These are phyloP conservation scores for Diplodus puntazzo DNA, from an alignment of 2,797 vertebrate genomes.

Conservation along the genomic window DNA sequence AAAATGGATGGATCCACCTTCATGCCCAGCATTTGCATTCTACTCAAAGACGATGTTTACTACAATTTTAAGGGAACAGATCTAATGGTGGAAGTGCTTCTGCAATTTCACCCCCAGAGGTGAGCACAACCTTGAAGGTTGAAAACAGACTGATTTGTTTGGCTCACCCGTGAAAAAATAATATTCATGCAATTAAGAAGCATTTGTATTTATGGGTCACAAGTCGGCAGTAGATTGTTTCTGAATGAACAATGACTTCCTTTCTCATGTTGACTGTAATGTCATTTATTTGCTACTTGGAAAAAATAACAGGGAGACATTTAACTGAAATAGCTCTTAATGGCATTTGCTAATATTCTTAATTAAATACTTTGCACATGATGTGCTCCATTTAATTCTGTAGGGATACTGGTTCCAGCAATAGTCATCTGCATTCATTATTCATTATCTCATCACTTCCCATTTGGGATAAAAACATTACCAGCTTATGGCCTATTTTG, in stretches of 20 bases:
- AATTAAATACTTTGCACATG: slow-evolving; percentile 19
- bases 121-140: slow-evolving; percentile 59
- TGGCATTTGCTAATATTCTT: background rate
- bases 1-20: slow-evolving; percentile 63
- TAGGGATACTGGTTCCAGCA: background rate
- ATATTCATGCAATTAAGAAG: slow-evolving; percentile 48
- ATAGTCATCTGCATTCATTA: background rate
- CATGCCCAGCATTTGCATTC: slow-evolving; percentile 60
- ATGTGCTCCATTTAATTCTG: background rate
- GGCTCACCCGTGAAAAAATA: slow-evolving; percentile 32
- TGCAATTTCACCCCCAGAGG: slow-evolving; percentile 41
- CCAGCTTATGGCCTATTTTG: background rate
- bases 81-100: slow-evolving; percentile 42
- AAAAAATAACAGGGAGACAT: background rate
- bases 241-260: slow-evolving; percentile 2
- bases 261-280: background rate
- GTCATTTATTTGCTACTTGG: background rate
- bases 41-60: slow-evolving; percentile 48
- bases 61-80: slow-evolving; percentile 44
- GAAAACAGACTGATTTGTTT: slow-evolving; percentile 56
- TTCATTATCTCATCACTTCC: background rate
- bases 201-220: slow-evolving; percentile 42
- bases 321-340: background rate
- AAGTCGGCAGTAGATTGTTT: slow-evolving; percentile 24
- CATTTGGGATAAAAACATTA: background rate